These are phyloP conservation scores for Ametastegia equiseti DNA, from an alignment of 2,888 invertebrate species.

Conservation along the genomic window DNA sequence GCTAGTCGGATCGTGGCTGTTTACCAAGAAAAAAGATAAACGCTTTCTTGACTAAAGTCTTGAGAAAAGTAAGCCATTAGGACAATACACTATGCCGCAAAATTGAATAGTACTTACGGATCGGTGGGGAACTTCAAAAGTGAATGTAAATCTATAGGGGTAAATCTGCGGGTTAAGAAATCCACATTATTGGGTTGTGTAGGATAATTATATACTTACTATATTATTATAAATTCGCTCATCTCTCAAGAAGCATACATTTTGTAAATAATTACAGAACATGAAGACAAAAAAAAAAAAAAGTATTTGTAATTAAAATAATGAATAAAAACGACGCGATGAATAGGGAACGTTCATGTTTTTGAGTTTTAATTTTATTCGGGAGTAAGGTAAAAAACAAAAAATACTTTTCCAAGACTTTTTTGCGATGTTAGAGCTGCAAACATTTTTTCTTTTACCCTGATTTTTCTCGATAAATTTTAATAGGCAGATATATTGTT, in stretches of 20 bases:
- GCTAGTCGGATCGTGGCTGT: neutral
- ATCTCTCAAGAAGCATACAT: conserved; percentile 5
- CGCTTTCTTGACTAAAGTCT: neutral
- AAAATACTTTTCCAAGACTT: too few relatives aligned
- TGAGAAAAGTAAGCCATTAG: neutral
- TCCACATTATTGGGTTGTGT: neutral
- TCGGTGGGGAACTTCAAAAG: neutral
- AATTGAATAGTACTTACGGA: conserved; percentile 15
- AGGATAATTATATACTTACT: conserved; percentile 7
- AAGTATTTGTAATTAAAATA: neutral
- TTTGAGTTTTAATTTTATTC: too few relatives aligned
- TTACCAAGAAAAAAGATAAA: neutral
- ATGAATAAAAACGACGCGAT: neutral
- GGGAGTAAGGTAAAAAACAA: too few relatives aligned
- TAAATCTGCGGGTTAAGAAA: neutral
- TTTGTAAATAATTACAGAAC: conserved; percentile 22
- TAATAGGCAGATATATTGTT: too few relatives aligned
- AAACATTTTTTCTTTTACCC: too few relatives aligned
- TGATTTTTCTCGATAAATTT: too few relatives aligned
- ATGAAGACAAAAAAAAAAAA: neutral
- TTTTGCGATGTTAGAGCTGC: too few relatives aligned
- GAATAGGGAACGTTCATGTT: too few relatives aligned
- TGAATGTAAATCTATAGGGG: neutral
- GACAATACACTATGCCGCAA: conserved; percentile 4
- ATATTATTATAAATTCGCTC: conserved; percentile 22